Percentiles rank a stretch among this genome's conserved stretches.
These are phyloP conservation scores for Origma solitaria DNA, from an alignment of 2,113 vertebrate genomes.

Conservation along the genomic window DNA sequence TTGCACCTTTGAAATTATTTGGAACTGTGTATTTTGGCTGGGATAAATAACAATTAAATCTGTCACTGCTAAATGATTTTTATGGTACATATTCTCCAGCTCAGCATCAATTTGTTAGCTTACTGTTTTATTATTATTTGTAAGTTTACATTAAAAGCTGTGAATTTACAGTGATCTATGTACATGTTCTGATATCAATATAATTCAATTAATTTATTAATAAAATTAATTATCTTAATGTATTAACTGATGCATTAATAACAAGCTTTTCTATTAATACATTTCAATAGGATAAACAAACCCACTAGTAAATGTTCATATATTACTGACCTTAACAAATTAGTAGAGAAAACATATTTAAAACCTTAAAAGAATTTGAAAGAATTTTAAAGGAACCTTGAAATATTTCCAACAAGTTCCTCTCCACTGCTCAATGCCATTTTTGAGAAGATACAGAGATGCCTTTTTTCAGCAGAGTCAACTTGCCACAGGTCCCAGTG, in stretches of 20 bases:
- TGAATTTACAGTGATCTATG: background rate
- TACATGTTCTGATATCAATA: background rate
- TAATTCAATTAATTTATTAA: background rate
- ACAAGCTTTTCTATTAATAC: background rate
- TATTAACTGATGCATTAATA: background rate
- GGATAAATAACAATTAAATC: background rate
- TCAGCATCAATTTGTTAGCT: background rate
- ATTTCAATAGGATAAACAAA: background rate
- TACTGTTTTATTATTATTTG: too few species aligned
- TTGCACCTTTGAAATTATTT: background rate
- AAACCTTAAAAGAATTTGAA: background rate
- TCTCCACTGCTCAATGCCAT: background rate
- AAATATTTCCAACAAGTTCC: background rate
- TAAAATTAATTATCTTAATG: background rate
- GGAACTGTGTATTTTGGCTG: background rate
- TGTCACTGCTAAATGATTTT: background rate
- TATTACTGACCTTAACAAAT: background rate
- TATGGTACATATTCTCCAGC: background rate
- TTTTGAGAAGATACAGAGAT: background rate
- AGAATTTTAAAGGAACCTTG: background rate
- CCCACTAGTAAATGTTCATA: background rate
- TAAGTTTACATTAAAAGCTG: background rate
- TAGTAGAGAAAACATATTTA: background rate
- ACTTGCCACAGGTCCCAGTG: background rate
- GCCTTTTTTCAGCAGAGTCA: background rate